These are phyloP conservation scores for Taeniopygia guttata DNA, from an alignment of 2,797 vertebrate species.

Conservation along the genomic window DNA sequence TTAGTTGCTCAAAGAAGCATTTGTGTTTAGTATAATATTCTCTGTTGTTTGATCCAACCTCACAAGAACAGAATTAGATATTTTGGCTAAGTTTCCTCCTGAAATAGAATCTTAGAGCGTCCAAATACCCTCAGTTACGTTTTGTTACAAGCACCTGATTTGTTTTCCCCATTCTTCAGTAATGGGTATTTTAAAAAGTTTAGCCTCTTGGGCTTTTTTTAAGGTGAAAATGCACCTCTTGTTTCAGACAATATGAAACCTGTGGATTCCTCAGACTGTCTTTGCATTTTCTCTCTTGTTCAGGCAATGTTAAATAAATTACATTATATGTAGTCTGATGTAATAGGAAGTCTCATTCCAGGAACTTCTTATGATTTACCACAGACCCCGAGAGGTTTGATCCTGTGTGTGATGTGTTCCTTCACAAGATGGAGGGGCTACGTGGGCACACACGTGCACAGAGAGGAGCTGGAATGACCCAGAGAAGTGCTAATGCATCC, in stretches of 20 bases:
- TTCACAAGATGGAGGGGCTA: not conserved
- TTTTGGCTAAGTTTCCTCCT: not conserved
- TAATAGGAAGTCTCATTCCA: not conserved
- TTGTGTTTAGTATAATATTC: not conserved
- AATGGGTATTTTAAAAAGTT: not conserved
- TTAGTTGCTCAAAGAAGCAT: not conserved
- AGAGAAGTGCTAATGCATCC: not conserved
- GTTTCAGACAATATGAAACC: not conserved
- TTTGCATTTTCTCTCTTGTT: not conserved
- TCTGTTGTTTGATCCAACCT: not conserved
- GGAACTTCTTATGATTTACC: not conserved
- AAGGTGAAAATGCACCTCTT: not conserved
- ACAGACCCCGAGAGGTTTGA: not conserved
- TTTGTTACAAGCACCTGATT: not conserved
- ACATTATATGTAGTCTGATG: not conserved
- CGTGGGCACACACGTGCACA: fast-evolving
- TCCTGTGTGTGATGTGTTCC: not conserved
- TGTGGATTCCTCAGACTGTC: not conserved
- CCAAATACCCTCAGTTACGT: not conserved
- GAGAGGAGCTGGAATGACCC: not conserved
- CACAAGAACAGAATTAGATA: not conserved
- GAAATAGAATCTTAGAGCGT: not conserved
- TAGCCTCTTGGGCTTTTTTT: not conserved
- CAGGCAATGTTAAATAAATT: not conserved
- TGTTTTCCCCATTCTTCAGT: not conserved